Evolutionary conservation across 1,140 invertebrate genomes (phyloP).

Genomic region (Medauroidea extradentata): DNA sequence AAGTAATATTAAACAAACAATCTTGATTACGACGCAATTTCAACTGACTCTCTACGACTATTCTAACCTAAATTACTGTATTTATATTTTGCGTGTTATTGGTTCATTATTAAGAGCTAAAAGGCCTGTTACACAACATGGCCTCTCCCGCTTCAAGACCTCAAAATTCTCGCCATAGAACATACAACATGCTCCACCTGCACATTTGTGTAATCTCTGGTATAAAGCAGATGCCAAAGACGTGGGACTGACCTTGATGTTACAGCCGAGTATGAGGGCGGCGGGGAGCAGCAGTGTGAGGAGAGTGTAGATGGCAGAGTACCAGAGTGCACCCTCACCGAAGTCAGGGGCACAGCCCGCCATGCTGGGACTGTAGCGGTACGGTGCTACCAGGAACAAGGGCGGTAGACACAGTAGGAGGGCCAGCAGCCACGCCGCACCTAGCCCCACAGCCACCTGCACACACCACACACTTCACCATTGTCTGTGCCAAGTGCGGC

Average conservation of each 20-base stretch:
- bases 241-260: conserved; percentile 51
- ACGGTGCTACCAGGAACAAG: conserved; percentile 44
- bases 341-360: conserved; percentile 63
- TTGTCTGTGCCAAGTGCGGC: conserved; percentile 36
- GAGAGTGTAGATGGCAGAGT: conserved; percentile 58
- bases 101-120: neutral
- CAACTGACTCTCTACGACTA: too few species aligned
- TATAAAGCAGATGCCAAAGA: too few species aligned
- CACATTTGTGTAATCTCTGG: too few species aligned
- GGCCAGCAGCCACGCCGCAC: neutral
- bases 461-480: conserved; percentile 62
- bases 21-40: too few species aligned
- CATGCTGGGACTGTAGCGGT: conserved; percentile 48
- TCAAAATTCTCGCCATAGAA: too few species aligned
- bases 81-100: neutral
- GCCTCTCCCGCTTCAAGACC: neutral
- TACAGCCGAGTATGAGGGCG: conserved; percentile 64
- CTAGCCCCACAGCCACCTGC: conserved; percentile 38
- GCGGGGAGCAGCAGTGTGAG: conserved; percentile 63
- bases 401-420: conserved; percentile 37
- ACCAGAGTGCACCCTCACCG: conserved; percentile 52
- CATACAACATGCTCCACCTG: too few species aligned
- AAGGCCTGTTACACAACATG: too few species aligned
- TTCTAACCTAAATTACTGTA: too few species aligned
- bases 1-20: too few species aligned